These are phyloP conservation scores for Alviniconcha strummeri DNA, from an alignment of 2,888 invertebrate species.

Conservation along the genomic window DNA sequence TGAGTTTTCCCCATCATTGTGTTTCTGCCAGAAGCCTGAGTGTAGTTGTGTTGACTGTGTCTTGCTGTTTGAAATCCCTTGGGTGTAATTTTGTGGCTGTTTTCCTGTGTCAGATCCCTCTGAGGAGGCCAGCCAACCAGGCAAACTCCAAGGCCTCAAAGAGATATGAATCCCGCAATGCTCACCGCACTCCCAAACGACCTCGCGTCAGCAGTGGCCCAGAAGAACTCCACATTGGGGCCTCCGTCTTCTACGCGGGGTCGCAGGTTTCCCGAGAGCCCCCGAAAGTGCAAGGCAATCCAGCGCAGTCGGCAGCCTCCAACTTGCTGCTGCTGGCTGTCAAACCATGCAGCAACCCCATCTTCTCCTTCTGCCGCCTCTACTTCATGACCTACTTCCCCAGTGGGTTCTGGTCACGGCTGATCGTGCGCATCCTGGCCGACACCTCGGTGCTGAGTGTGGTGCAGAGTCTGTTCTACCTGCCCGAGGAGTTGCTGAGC, in stretches of 20 bases:
- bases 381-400: conserved; percentile 94
- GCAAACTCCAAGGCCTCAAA: conserved; percentile 5
- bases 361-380: conserved; percentile 69
- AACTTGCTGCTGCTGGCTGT: conserved; percentile 44
- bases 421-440: conserved; percentile 92
- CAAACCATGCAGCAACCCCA: conserved; percentile 53
- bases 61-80: too few relatives aligned
- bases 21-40: too few relatives aligned
- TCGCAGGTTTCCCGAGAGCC: conserved; percentile 31
- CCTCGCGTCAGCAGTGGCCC: conserved; percentile 25
- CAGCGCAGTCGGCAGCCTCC: not conserved
- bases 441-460: conserved; percentile 77
- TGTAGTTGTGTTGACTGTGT: too few relatives aligned
- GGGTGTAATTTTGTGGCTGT: too few relatives aligned
- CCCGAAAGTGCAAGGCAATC: not conserved
- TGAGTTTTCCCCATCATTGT: too few relatives aligned
- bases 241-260: conserved; percentile 40
- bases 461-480: conserved; percentile 50
- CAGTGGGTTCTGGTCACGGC: conserved; percentile 96
- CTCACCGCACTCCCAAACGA: conserved; percentile 1
- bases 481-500: conserved; percentile 49
- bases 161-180: conserved; percentile 17
- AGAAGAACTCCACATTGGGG: conserved; percentile 39
- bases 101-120: conserved; percentile 38
- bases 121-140: conserved; percentile 39